phyloP scores from a whole-genome alignment of 2,888 invertebrate species.

The Melipona bicolor region DNA sequence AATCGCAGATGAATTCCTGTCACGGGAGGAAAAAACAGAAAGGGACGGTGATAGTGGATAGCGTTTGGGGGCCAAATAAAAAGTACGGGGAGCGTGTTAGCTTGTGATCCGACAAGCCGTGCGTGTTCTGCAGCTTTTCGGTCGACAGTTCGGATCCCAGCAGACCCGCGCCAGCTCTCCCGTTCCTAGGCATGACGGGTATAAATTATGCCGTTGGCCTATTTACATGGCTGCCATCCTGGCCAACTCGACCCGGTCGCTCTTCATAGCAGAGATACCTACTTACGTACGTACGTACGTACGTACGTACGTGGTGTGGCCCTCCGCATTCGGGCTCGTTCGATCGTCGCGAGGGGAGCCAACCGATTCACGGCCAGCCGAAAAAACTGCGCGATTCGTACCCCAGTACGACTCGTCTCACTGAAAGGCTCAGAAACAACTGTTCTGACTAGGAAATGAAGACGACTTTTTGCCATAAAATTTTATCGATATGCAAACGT shows the following conservation, averaged over 20 bases:
- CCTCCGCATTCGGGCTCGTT: constrained; percentile 69
- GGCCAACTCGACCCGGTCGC: constrained; percentile 69
- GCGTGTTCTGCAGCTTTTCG: constrained; percentile 70
- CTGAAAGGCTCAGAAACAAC: no score
- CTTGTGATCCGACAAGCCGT: constrained; percentile 62
- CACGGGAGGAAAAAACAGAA: neutral
- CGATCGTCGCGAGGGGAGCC: constrained; percentile 52
- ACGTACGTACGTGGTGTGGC: constrained; percentile 56
- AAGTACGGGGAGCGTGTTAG: constrained; percentile 41
- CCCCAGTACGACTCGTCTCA: no score
- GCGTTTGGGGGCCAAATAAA: constrained; percentile 38
- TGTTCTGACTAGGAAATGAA: no score
- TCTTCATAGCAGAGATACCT: constrained; percentile 69
- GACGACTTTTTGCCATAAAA: no score
- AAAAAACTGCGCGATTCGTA: neutral
- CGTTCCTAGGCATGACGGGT: constrained; percentile 74
- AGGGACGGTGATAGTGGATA: neutral
- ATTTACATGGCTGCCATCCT: constrained; percentile 78
- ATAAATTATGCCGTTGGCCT: constrained; percentile 82
- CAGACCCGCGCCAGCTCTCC: constrained; percentile 64
- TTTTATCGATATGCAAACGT: no score
- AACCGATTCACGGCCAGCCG: constrained; percentile 25
- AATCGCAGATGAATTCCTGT: constrained; percentile 35
- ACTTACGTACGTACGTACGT: constrained; percentile 62
- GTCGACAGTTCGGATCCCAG: constrained; percentile 68